phyloP scores from a whole-genome alignment of 2,888 invertebrate species.

The Sesia bembeciformis region DNA sequence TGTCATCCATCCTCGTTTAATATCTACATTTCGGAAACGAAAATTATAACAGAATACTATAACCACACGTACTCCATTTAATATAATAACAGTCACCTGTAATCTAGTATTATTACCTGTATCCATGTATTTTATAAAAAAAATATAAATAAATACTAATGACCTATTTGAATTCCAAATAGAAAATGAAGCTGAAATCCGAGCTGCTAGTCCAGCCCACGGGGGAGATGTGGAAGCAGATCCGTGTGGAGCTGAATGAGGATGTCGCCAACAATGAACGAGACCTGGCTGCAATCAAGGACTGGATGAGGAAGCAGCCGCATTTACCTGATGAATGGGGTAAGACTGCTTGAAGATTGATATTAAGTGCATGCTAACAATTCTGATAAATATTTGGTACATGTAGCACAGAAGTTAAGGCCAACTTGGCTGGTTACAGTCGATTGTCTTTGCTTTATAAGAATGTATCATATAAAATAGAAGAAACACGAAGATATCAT shows the following conservation, averaged over 20 bases:
- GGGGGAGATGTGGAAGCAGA: slow-evolving; percentile 79
- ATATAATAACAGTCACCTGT: no score
- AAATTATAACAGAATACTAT: no score
- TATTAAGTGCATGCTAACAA: not conserved
- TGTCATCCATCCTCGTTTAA: no score
- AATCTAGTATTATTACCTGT: no score
- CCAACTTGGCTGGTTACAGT: no score
- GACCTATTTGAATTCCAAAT: slow-evolving; percentile 1
- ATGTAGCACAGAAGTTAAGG: not conserved
- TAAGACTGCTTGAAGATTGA: slow-evolving; percentile 17
- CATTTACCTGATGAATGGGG: slow-evolving; percentile 77
- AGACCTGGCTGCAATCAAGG: slow-evolving; percentile 75
- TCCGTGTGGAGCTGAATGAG: slow-evolving; percentile 81
- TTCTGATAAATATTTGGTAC: not conserved
- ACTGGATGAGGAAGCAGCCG: slow-evolving; percentile 78
- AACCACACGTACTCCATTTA: no score
- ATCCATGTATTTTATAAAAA: no score
- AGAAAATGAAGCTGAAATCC: slow-evolving; percentile 64
- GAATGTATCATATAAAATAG: no score
- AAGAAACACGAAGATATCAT: no score
- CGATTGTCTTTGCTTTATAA: not conserved
- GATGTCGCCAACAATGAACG: slow-evolving; percentile 70
- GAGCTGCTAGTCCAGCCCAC: slow-evolving; percentile 79
- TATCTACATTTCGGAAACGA: no score
- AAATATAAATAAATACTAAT: not conserved